Evolutionary conservation across 2,113 vertebrate species (phyloP).

Genomic region (Spizaetus ornatus): DNA sequence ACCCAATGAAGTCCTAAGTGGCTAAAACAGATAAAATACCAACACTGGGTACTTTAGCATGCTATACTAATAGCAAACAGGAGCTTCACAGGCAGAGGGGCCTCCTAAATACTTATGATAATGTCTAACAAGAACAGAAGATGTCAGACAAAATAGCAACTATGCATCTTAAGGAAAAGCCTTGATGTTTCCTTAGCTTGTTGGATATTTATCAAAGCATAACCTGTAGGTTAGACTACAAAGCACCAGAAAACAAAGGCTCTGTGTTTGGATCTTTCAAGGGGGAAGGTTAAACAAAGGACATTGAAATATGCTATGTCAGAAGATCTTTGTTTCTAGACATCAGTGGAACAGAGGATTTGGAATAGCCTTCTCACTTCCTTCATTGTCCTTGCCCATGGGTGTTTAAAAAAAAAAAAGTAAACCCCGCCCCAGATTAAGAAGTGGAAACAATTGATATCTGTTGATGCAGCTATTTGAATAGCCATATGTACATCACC

Average conservation of each 20-base stretch:
- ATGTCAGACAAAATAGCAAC: slow-evolving; percentile 34
- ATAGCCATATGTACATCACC: slow-evolving; percentile 10
- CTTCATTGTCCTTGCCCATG: not conserved
- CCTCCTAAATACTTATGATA: slow-evolving; percentile 14
- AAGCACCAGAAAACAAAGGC: slow-evolving; percentile 50
- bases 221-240: slow-evolving; percentile 53
- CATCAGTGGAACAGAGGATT: slow-evolving; percentile 33
- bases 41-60: not conserved
- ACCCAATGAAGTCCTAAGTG: not conserved
- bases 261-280: slow-evolving; percentile 21
- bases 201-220: slow-evolving; percentile 60
- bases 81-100: not conserved
- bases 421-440: not conserved
- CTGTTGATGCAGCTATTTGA: not conserved
- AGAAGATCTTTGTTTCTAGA: slow-evolving; percentile 41
- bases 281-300: slow-evolving; percentile 56
- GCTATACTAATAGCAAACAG: not conserved
- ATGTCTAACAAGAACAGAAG: slow-evolving; percentile 23
- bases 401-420: not conserved
- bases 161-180: not conserved
- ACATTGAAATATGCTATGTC: slow-evolving; percentile 27
- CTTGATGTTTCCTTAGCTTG: slow-evolving; percentile 38
- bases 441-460: not conserved
- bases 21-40: slow-evolving; percentile 6
- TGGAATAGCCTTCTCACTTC: slow-evolving; percentile 2